Evolutionary conservation across 2,888 invertebrate genomes (phyloP).

Genomic region (Atherix ibis): DNA sequence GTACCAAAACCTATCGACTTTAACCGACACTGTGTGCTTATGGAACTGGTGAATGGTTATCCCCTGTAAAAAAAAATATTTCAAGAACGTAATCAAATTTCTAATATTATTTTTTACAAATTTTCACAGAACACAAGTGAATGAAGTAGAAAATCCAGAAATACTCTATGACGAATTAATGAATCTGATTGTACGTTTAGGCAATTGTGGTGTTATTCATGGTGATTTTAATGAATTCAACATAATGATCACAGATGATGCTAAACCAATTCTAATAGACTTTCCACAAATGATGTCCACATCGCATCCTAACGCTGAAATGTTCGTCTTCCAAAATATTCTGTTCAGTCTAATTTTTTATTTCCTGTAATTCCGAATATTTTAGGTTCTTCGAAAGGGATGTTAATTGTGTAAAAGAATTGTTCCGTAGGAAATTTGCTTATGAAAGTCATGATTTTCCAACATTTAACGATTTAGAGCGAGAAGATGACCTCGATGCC

Average conservation of each 20-base stretch:
- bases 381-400: slow-evolving; percentile 83
- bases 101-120: neutral
- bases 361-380: slow-evolving; percentile 8
- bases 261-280: slow-evolving; percentile 80
- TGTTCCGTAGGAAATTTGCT: slow-evolving; percentile 77
- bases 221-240: slow-evolving; percentile 99
- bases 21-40: slow-evolving; percentile 89
- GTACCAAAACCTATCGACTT: slow-evolving; percentile 90
- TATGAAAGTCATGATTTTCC: slow-evolving; percentile 77
- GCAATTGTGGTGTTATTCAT: slow-evolving; percentile 91
- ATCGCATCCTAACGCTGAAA: slow-evolving; percentile 77
- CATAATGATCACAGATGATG: slow-evolving; percentile 69
- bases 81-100: neutral
- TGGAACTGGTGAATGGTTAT: slow-evolving; percentile 77
- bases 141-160: slow-evolving; percentile 50
- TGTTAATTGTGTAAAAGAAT: slow-evolving; percentile 78
- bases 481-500: slow-evolving; percentile 69
- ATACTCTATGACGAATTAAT: slow-evolving; percentile 83
- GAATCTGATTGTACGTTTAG: slow-evolving; percentile 80
- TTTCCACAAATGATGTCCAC: slow-evolving; percentile 99
- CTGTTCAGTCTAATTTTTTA: slow-evolving; percentile 1
- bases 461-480: slow-evolving; percentile 55
- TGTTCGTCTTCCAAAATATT: slow-evolving; percentile 34
- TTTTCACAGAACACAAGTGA: slow-evolving; percentile 42
- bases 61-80: slow-evolving; percentile 47